Conservation (phyloP, 1,140 invertebrate genomes). For the Thaumetopoea pityocampa region DNA sequence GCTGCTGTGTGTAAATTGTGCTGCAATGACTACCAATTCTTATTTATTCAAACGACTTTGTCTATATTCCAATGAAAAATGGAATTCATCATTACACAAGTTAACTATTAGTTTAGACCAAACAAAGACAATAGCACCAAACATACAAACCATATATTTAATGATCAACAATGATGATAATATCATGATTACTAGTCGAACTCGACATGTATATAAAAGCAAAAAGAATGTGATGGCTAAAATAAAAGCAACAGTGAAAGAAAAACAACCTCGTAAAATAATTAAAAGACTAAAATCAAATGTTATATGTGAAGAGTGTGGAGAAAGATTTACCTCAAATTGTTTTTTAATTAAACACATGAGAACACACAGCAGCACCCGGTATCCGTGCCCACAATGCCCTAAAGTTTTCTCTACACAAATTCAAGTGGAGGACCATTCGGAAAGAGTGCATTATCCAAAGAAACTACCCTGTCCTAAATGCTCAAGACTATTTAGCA, state of each 20-base stretch:
- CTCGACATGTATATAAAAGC: slow-evolving; percentile 18
- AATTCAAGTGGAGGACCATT: slow-evolving; percentile 37
- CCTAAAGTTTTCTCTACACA: slow-evolving; percentile 39
- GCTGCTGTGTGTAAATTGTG: slow-evolving; percentile 42
- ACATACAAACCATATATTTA: slow-evolving; percentile 33
- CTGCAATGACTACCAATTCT: slow-evolving; percentile 32
- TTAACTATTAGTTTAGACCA: slow-evolving; percentile 26
- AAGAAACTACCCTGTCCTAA: slow-evolving; percentile 43
- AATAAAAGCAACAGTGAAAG: slow-evolving; percentile 37
- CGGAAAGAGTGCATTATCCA: slow-evolving; percentile 43
- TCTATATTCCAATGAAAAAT: slow-evolving; percentile 36
- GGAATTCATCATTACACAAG: slow-evolving; percentile 28
- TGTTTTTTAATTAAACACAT: slow-evolving; percentile 32
- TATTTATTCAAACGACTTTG: slow-evolving; percentile 42
- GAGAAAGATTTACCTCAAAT: slow-evolving; percentile 29
- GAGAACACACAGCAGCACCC: slow-evolving; percentile 30
- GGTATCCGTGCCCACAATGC: slow-evolving; percentile 35
- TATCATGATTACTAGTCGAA: slow-evolving; percentile 35
- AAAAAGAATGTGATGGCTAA: slow-evolving; percentile 34
- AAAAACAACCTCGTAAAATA: slow-evolving; percentile 28
- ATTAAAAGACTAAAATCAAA: slow-evolving; percentile 19
- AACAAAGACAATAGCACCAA: slow-evolving; percentile 21
- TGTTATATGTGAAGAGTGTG: slow-evolving; percentile 38
- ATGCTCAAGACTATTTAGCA: slow-evolving; percentile 52
- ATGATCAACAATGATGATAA: slow-evolving; percentile 37